phyloP scores from a whole-genome alignment of 2,113 vertebrate species.

The Cyphomyrus plagiostoma region DNA sequence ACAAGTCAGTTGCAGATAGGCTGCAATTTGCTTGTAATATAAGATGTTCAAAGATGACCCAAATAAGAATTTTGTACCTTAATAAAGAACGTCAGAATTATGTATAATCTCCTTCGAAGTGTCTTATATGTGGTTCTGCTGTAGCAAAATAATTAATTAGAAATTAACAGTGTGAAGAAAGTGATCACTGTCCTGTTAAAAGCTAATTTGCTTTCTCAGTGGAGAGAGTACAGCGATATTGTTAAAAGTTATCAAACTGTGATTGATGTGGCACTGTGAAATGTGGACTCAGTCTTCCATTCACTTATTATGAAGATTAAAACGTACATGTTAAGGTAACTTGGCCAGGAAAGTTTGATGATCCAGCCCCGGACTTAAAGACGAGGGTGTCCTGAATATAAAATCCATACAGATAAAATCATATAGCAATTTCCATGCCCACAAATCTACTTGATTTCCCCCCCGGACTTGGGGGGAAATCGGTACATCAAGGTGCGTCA shows the following conservation, averaged over 20 bases:
- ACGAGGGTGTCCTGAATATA: neutral
- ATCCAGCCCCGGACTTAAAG: neutral
- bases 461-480: neutral
- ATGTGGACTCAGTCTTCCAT: neutral
- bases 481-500: neutral
- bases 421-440: neutral
- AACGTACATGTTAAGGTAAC: conserved; percentile 4
- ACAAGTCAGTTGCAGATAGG: neutral
- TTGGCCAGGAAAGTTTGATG: neutral
- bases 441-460: conserved; percentile 3
- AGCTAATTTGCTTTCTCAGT: conserved; percentile 12
- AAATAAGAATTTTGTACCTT: neutral
- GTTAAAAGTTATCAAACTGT: conserved; percentile 4
- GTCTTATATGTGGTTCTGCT: neutral
- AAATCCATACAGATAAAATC: neutral
- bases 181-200: neutral
- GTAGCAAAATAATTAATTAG: neutral
- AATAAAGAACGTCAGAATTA: neutral
- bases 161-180: conserved; percentile 16
- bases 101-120: neutral
- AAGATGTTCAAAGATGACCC: conserved; percentile 8
- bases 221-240: neutral
- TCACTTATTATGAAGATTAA: conserved; percentile 12
- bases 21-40: neutral
- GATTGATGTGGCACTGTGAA: neutral